These are phyloP conservation scores for Drosophila kuntzei DNA, from an alignment of 2,888 invertebrate genomes.

Conservation along the genomic window DNA sequence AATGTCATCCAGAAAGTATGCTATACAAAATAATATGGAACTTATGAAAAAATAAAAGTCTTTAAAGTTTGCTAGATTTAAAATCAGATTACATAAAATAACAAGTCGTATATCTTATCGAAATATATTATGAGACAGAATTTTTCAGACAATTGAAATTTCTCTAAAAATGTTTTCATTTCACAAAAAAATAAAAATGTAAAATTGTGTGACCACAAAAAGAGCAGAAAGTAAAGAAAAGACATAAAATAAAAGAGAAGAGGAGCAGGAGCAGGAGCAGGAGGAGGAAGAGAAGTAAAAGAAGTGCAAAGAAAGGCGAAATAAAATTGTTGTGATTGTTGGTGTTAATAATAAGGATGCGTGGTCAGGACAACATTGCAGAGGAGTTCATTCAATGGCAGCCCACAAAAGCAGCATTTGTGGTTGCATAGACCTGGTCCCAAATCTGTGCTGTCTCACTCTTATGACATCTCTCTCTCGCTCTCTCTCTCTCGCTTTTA, in stretches of 20 bases:
- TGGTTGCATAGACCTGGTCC: conserved; percentile 26
- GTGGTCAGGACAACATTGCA: conserved; percentile 53
- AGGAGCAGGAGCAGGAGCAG: not conserved
- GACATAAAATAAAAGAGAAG: not conserved
- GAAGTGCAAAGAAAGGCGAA: conserved; percentile 13
- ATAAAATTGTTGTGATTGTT: conserved; percentile 50
- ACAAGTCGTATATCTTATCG: not conserved
- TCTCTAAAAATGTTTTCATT: not conserved
- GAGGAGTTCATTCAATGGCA: conserved; percentile 57
- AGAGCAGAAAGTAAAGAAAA: not conserved
- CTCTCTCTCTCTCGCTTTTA: not conserved
- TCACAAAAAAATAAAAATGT: not conserved
- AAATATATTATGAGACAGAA: not conserved
- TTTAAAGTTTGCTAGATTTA: not conserved
- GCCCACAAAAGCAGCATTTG: conserved; percentile 56
- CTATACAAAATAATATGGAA: too few relatives aligned
- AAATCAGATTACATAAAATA: not conserved
- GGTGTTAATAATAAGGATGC: conserved; percentile 63
- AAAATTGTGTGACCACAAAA: not conserved
- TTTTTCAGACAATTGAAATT: conserved; percentile 3
- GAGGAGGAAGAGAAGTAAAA: not conserved
- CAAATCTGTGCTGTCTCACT: not conserved
- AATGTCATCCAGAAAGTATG: too few relatives aligned
- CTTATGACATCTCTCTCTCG: not conserved
- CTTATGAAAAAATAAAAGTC: too few relatives aligned